Conservation (phyloP, 2,888 invertebrate species). For the Stenchaetothrips biformis region DNA sequence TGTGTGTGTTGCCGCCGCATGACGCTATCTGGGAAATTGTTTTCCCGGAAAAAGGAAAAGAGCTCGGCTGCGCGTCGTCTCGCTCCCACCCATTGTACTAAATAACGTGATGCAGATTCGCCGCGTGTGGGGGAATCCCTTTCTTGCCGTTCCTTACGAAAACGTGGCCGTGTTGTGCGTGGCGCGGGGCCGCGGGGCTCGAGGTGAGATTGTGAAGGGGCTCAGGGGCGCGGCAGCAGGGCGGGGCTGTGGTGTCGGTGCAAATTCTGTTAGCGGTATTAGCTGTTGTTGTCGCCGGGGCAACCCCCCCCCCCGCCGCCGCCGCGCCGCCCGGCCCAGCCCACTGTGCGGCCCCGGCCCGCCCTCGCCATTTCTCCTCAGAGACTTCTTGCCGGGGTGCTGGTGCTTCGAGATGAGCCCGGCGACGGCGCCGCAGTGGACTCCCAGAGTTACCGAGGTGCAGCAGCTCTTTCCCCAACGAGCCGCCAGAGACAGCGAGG, state of each 20-base stretch:
- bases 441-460: too few species aligned
- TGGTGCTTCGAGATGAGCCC: too few species aligned
- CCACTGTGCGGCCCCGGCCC: background rate
- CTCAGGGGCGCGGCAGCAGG: background rate
- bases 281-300: background rate
- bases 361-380: background rate
- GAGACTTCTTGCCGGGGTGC: too few species aligned
- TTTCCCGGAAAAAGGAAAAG: too few species aligned
- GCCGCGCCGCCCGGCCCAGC: background rate
- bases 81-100: background rate
- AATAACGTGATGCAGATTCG: too few species aligned
- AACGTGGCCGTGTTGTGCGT: background rate
- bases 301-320: background rate
- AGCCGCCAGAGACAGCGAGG: too few species aligned
- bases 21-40: background rate
- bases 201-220: background rate
- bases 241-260: background rate
- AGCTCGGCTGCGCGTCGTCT: background rate
- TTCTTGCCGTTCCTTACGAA: too few species aligned
- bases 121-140: too few species aligned
- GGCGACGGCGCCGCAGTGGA: too few species aligned
- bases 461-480: too few species aligned
- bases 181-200: background rate
- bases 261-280: background rate
- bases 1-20: background rate